Evolutionary conservation across 2,113 vertebrate genomes (phyloP).

Genomic region (Rhodinocichla rosea): DNA sequence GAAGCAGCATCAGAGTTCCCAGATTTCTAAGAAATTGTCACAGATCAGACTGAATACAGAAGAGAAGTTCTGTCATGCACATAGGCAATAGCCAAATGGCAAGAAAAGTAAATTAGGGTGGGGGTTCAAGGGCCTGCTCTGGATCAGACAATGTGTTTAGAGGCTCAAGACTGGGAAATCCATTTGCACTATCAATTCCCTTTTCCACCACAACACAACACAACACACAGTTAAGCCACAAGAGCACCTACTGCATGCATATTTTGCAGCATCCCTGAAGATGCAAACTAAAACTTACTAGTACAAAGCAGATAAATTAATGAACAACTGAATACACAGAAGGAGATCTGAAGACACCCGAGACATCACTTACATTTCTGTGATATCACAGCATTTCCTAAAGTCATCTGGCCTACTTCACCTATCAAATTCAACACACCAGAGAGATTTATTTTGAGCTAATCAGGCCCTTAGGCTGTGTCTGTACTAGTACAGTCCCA

Average conservation of each 20-base stretch:
- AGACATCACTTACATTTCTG: neutral
- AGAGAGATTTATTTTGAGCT: neutral
- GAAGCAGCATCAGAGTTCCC: neutral
- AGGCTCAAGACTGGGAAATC: neutral
- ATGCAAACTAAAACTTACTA: neutral
- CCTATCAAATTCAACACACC: neutral
- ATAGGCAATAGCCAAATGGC: neutral
- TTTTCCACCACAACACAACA: neutral
- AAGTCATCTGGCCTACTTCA: slow-evolving; percentile 20
- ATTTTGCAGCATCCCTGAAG: neutral
- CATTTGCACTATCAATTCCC: neutral
- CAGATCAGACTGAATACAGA: neutral
- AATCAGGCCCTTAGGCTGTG: slow-evolving; percentile 9
- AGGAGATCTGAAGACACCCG: neutral
- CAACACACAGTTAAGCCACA: neutral
- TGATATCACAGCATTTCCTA: neutral
- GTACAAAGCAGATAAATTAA: neutral
- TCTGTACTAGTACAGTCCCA: neutral
- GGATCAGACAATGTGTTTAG: neutral
- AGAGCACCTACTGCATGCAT: neutral
- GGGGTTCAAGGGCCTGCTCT: neutral
- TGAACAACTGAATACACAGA: neutral
- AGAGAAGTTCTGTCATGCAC: neutral
- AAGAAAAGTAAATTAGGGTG: neutral
- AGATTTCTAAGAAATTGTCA: neutral